Base-by-base conservation (phyloP, 2,888 invertebrate genomes). In the Drosophila anceps region DNA sequence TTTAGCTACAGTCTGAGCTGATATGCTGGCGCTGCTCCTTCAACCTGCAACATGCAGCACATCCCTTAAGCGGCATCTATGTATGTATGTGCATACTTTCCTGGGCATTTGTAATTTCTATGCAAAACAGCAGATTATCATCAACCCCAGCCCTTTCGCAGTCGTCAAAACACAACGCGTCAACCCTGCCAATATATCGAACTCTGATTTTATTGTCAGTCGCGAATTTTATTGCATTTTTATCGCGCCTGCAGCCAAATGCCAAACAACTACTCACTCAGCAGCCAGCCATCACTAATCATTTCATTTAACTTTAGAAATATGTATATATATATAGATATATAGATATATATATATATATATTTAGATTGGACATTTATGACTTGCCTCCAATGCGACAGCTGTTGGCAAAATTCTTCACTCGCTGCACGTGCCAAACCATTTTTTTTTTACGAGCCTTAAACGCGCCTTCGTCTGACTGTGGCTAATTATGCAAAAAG, bases 211-310 rank as follows among this genome's bases (percentile, higher is more conserved):
- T 78, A 82, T 77, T 69, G 67, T 44, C 70, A 68, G 69, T 37
- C 57, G 58, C 60, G 58, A 51, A 82, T 89, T 91, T 91, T 92
- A 91, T 91, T 83, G 87, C 89, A 82, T 79, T 90, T 91, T 90
- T 91, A 90, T 91, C 82, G 82, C 81, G 76, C 80, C 84, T 88
- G 72, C 79, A 86, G 86, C 69, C 53, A 27, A 54, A 66, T 0
- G 35, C 37, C 37, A 69, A 69, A 67, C 27, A 54, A 63, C 70
- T 73, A 84, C 61, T 48, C 81, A 79, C 65, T 82, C 79, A 83
- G 78, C 81, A 79, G 64, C 81, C 79, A 83, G 78, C 84, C 91
- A 82, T 91, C 80, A 86, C 91, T 90, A 91, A 91, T 92, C 92
- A 81, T 76, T 84, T 80, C 77, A 88, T 89, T 84, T 89, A 82